Evolutionary conservation across 2,113 vertebrate genomes (phyloP).

Genomic region (Centropristis striata): DNA sequence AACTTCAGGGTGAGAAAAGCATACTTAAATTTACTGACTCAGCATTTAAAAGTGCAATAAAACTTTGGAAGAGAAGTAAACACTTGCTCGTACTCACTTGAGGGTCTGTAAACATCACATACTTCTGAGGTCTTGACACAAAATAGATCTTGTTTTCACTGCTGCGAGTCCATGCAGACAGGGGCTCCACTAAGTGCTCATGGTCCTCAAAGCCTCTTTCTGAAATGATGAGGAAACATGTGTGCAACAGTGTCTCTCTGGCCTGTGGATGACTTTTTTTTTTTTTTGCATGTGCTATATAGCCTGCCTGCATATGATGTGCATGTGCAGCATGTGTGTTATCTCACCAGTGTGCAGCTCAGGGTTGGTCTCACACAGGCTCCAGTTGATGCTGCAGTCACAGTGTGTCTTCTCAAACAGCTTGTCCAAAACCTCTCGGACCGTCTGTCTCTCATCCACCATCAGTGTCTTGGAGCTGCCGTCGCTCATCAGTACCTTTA

Average conservation of each 20-base stretch:
- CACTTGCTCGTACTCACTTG: slow-evolving; percentile 82
- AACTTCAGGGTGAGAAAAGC: slow-evolving; percentile 76
- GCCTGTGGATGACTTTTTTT: neutral
- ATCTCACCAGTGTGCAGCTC: slow-evolving; percentile 92
- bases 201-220: slow-evolving; percentile 96
- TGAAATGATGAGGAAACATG: slow-evolving; percentile 70
- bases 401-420: slow-evolving; percentile 96
- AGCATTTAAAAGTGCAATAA: neutral
- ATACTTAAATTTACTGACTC: neutral
- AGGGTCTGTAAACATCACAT: slow-evolving; percentile 94
- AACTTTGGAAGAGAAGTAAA: neutral
- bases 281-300: neutral
- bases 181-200: slow-evolving; percentile 90
- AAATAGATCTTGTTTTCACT: slow-evolving; percentile 92
- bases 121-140: slow-evolving; percentile 90
- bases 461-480: slow-evolving; percentile 92
- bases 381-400: slow-evolving; percentile 90
- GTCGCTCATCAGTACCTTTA: slow-evolving; percentile 92
- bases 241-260: neutral
- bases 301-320: neutral
- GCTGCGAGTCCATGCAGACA: slow-evolving; percentile 92
- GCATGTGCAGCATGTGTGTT: neutral
- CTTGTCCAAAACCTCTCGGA: slow-evolving; percentile 91
- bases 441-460: slow-evolving; percentile 94
- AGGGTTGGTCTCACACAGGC: slow-evolving; percentile 92